These are phyloP conservation scores for Iphiclides podalirius DNA, from an alignment of 2,888 invertebrate species.

Conservation along the genomic window DNA sequence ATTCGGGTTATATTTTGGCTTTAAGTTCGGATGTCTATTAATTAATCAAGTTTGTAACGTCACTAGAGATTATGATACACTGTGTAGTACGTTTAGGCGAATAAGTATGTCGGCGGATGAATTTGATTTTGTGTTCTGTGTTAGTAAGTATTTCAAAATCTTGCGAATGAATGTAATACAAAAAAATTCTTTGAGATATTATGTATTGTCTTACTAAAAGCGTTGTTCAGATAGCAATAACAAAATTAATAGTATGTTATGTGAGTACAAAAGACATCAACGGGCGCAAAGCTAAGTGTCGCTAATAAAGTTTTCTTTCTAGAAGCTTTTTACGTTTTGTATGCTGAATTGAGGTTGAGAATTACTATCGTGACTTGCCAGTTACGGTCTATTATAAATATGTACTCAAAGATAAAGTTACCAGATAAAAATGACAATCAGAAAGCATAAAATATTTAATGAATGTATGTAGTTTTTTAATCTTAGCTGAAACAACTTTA, in stretches of 20 bases:
- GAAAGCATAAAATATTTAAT: constrained; percentile 13
- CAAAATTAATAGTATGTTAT: constrained; percentile 35
- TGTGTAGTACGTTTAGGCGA: constrained; percentile 26
- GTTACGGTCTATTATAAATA: constrained; percentile 31
- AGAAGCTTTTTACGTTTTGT: constrained; percentile 39
- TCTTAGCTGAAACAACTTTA: no score
- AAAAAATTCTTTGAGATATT: no score
- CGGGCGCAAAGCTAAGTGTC: constrained; percentile 47
- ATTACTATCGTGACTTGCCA: constrained; percentile 41
- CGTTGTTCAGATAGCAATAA: constrained; percentile 2
- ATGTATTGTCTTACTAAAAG: constrained; percentile 3
- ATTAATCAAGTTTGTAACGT: constrained; percentile 15
- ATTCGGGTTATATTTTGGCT: constrained; percentile 57
- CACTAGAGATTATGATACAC: constrained; percentile 16
- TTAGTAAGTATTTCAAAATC: constrained; percentile 25
- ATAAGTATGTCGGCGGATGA: constrained; percentile 55
- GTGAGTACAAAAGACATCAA: constrained; percentile 67
- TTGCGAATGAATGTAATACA: constrained; percentile 6
- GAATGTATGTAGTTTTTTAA: no score
- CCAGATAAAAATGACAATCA: constrained; percentile 20
- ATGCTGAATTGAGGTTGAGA: constrained; percentile 35
- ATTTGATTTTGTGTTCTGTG: constrained; percentile 20
- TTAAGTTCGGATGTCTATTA: constrained; percentile 39
- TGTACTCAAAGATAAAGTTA: constrained; percentile 20
- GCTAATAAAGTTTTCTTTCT: constrained; percentile 37